Evolutionary conservation across 2,797 vertebrate species (phyloP), one percentile per base, ranked within the genome.

Genomic region (Odontamblyopus lacepedii): DNA sequence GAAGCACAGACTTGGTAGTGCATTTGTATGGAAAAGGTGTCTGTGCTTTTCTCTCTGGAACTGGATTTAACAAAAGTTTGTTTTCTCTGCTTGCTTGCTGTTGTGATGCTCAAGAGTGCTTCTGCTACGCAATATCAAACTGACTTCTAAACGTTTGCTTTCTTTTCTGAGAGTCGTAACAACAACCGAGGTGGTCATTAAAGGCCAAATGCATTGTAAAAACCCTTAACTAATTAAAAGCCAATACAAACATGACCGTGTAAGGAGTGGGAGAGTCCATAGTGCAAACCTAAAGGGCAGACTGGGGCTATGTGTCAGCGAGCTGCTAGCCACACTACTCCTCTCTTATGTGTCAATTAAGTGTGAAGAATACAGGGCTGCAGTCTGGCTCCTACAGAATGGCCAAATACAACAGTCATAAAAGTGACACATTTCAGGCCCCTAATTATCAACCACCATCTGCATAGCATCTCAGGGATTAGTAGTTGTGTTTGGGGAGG

Each of bases 371-470:
- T 80, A 80, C 71, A 57, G 75, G 18, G 32, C 61, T 30, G 65
- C 79, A 72, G 74, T 60, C 73, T 82, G 75, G 65, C 74, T 82
- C 73, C 69, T 53, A 13, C 74, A 74, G 72, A 67, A 44, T n/a
- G 78, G 81, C 70, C 70, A 76, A 83, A 87, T 11, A 73, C 75
- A 81, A 78, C 53, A 29, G 72, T 83, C 63, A 71, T 85, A 77
- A 86, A 87, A 81, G 57, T 86, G 87, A 88, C 84, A 87, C 78
- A 83, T 85, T 82, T 74, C 69, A 75, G 70, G 72, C 76, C 76
- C 61, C 77, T 86, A 88, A 91, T 89, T 89, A 91, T 87, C 82
- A 78, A 59, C 70, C 69, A 62, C 85, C 87, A 89, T 89, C 87
- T 89, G 85, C 84, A 83, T 51, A 2, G 74, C 66, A 79, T 87